Percentiles rank a stretch among this genome's conserved stretches.
Evolutionary conservation across 2,888 invertebrate genomes (phyloP).

Genomic region (Tortricodes alternella): DNA sequence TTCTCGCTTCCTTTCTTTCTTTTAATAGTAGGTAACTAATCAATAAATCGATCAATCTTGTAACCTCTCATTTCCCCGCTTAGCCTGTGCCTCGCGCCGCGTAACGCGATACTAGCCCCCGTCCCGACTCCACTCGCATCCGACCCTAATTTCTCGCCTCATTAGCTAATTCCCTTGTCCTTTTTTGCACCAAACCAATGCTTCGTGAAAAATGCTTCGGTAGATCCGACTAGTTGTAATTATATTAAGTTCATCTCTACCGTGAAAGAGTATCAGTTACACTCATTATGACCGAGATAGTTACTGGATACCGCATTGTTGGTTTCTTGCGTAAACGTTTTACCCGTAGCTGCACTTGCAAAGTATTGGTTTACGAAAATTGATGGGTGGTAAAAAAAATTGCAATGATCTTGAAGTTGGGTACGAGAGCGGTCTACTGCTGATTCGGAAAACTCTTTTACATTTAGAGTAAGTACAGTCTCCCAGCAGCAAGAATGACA

Average conservation of each 20-base stretch:
- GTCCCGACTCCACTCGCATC: slow-evolving; percentile 52
- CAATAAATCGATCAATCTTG: not conserved
- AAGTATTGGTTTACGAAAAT: slow-evolving; percentile 19
- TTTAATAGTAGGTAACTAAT: no score
- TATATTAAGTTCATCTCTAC: slow-evolving; percentile 57
- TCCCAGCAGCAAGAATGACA: no score
- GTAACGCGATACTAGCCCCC: slow-evolving; percentile 61
- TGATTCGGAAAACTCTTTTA: no score
- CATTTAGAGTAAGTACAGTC: no score
- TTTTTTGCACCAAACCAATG: slow-evolving; percentile 67
- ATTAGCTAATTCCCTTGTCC: slow-evolving; percentile 68
- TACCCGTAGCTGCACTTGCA: slow-evolving; percentile 11
- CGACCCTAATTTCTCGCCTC: slow-evolving; percentile 79
- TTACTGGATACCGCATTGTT: slow-evolving; percentile 34
- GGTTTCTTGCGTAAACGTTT: slow-evolving; percentile 22
- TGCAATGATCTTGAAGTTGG: no score
- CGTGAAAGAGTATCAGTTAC: slow-evolving; percentile 63
- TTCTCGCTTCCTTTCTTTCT: no score
- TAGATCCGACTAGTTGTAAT: slow-evolving; percentile 32
- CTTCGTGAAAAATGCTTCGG: slow-evolving; percentile 46
- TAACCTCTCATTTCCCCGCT: not conserved
- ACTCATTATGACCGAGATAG: slow-evolving; percentile 51
- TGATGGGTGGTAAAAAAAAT: not conserved
- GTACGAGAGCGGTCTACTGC: no score
- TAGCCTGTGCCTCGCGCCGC: slow-evolving; percentile 31